phyloP scores from a whole-genome alignment of 92 coral and sea anemone species.

The Umimayanthus kanabou region DNA sequence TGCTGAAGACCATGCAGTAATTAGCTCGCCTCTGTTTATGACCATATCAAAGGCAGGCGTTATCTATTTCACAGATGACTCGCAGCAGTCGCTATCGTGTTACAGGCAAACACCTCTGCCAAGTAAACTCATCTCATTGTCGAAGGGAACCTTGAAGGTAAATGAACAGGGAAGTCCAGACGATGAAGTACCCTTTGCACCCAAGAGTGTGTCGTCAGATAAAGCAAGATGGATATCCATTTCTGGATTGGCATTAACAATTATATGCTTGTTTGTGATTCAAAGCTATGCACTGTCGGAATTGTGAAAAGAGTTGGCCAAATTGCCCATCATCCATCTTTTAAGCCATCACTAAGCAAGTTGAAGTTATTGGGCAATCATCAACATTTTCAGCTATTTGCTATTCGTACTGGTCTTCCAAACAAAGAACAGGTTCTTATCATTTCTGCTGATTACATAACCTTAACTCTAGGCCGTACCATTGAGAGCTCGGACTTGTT shows the following conservation, averaged over 20 bases:
- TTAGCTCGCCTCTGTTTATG: constrained; percentile 43
- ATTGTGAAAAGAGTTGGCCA: not conserved
- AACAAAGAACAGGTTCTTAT: not conserved
- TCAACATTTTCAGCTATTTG: constrained; percentile 31
- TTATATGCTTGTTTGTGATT: constrained; percentile 27
- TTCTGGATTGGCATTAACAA: constrained; percentile 21
- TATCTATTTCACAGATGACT: constrained; percentile 45
- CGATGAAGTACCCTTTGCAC: constrained; percentile 41
- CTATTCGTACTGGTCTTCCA: constrained; percentile 45
- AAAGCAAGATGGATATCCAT: constrained; percentile 25
- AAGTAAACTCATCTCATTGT: constrained; percentile 40
- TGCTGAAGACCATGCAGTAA: constrained; percentile 45
- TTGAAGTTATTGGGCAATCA: constrained; percentile 11
- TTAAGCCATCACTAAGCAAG: not conserved
- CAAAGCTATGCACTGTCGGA: constrained; percentile 21
- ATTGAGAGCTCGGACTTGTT: constrained; percentile 19
- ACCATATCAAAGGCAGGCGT: constrained; percentile 45
- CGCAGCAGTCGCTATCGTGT: constrained; percentile 35
- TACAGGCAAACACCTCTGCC: constrained; percentile 51
- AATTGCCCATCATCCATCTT: constrained; percentile 36
- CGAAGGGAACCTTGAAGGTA: constrained; percentile 20
- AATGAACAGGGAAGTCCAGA: not conserved
- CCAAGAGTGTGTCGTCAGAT: constrained; percentile 9
- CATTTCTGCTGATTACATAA: not conserved
- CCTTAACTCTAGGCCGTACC: not conserved